Base-by-base conservation (phyloP, 2,888 invertebrate genomes). In the Corbicula japonica region DNA sequence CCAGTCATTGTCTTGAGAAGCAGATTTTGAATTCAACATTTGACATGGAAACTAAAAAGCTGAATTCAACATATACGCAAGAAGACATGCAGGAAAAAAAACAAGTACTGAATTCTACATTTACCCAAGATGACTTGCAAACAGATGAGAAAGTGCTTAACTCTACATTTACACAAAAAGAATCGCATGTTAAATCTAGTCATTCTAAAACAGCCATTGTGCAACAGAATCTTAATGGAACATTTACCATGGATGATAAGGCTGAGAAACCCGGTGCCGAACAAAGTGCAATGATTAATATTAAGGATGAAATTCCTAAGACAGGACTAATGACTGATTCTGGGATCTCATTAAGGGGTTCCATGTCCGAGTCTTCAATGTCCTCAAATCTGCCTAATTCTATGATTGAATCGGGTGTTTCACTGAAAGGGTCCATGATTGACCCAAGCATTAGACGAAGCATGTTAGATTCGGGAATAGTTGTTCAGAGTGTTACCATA, bases 381-480 rank as follows among this genome's bases (percentile, higher is more conserved):
- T n/a, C n/a, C n/a, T n/a, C n/a, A n/a, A n/a, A n/a, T n/a, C n/a
- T n/a, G n/a, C n/a, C n/a, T n/a, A 61, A 38, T 72, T 68, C 70
- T n/a, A 48, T 80, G 32, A 62, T 44, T 23, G 80, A 80, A 15
- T 76, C 78, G 21, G 48, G 61, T 28, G 32, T 50, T 0, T 68
- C 65, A 52, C 32, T 72, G 26, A 72, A 75, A 60, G 63, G 71
- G 34, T 73, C 77, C 2, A 85, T 89, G 86, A 85, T 85, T 1
- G 90, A 90, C 62, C 89, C 90, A 4, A 50, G 71, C 26, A 58
- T 77, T 30, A 61, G 62, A 23, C 38, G 69, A 18, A 65, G 69
- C 12, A 89, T 90, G 89, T 83, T 85, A 2, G 91, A 91, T 76
- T 89, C 89, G 61, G 89, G 89, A 21, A 88, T 89, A n/a, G 85